These are phyloP conservation scores for Sitophilus oryzae DNA, from an alignment of 1,140 invertebrate genomes.

Conservation along the genomic window DNA sequence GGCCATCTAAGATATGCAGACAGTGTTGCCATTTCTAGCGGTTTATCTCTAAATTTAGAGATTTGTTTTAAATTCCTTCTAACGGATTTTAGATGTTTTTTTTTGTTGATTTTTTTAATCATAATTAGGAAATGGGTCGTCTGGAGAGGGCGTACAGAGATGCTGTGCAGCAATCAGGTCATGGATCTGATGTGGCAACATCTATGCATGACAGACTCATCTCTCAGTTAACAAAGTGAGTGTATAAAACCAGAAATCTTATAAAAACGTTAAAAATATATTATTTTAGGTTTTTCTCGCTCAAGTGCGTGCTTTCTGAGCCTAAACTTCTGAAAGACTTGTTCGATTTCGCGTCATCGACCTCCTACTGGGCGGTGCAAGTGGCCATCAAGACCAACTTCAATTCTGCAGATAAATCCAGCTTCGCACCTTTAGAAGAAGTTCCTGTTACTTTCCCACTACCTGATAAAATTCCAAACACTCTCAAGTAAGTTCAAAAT, in stretches of 20 bases:
- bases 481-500: conserved; percentile 50
- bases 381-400: conserved; percentile 51
- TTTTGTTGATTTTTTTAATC: conserved; percentile 4
- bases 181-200: conserved; percentile 51
- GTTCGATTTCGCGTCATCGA: conserved; percentile 71
- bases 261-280: conserved; percentile 33
- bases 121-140: conserved; percentile 62
- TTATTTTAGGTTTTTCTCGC: conserved; percentile 54
- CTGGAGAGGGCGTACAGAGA: conserved; percentile 68
- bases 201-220: conserved; percentile 59
- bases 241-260: neutral
- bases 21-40: too few species aligned
- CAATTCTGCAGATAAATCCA: conserved; percentile 35
- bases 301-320: conserved; percentile 67
- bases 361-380: conserved; percentile 80
- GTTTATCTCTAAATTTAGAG: too few species aligned
- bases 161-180: conserved; percentile 45
- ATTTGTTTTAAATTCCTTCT: too few species aligned
- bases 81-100: too few species aligned
- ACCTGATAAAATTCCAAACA: conserved; percentile 53
- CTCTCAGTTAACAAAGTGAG: conserved; percentile 53
- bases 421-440: conserved; percentile 52
- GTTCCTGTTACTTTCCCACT: conserved; percentile 61
- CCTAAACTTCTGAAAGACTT: conserved; percentile 61
- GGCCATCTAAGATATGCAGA: too few species aligned